Percentiles rank a stretch among this genome's conserved stretches.
phyloP scores from a whole-genome alignment of 2,113 vertebrate genomes.

The Alligator sinensis region DNA sequence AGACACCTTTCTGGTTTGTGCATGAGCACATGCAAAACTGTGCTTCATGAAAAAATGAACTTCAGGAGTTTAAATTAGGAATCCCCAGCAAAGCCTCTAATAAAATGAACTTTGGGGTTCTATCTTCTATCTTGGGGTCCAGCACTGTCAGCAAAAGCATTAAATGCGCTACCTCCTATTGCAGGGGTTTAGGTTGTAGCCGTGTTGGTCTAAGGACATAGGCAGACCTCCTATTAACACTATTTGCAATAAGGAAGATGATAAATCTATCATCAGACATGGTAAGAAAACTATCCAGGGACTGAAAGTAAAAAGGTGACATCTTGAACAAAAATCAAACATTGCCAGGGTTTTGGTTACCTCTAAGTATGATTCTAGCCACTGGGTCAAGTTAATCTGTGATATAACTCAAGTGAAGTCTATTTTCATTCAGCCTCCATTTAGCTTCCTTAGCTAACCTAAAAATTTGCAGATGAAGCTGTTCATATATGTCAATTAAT shows the following conservation, averaged over 20 bases:
- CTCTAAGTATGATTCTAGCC: fast-evolving
- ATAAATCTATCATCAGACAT: not conserved
- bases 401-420: not conserved
- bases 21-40: not conserved
- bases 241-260: not conserved
- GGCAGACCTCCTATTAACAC: not conserved
- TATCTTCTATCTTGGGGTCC: not conserved
- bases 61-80: not conserved
- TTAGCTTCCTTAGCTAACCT: fast-evolving
- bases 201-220: too few relatives aligned
- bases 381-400: fast-evolving
- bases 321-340: fast-evolving
- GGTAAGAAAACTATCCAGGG: fast-evolving
- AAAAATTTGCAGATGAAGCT: not conserved
- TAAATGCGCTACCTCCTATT: not conserved
- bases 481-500: fast-evolving
- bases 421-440: not conserved
- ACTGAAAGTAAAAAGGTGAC: not conserved
- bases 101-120: not conserved
- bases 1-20: not conserved
- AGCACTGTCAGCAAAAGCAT: not conserved
- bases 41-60: not conserved
- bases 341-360: fast-evolving
- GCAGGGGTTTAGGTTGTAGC: too few relatives aligned
- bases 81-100: not conserved